These are phyloP conservation scores for Plebejus argus DNA, from an alignment of 2,888 invertebrate genomes.

Conservation along the genomic window DNA sequence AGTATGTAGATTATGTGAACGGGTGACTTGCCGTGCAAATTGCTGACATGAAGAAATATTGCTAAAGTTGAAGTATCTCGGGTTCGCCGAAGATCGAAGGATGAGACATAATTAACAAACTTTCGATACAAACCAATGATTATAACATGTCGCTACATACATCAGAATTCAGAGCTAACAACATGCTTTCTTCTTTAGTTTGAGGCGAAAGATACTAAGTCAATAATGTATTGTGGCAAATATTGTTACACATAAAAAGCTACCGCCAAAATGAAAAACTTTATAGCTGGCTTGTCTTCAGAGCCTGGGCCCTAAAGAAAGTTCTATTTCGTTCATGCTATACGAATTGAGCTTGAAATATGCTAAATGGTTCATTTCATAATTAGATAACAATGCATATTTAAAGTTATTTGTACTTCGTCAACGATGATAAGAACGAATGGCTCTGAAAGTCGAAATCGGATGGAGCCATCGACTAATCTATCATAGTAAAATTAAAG, in stretches of 20 bases:
- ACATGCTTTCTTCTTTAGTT: background rate
- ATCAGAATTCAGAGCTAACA: background rate
- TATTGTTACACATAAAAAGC: background rate
- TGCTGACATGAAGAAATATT: slow-evolving; percentile 66
- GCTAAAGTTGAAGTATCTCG: slow-evolving; percentile 53
- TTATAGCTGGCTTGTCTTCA: no score
- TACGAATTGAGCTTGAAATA: no score
- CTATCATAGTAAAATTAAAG: no score
- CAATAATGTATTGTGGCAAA: background rate
- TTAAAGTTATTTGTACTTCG: no score
- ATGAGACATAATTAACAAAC: slow-evolving; percentile 1
- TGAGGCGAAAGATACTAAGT: background rate
- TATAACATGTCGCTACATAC: background rate
- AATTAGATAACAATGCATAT: no score
- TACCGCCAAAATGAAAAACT: no score
- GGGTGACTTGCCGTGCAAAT: slow-evolving; percentile 55
- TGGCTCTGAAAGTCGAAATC: no score
- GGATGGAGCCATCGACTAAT: no score
- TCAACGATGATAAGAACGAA: no score
- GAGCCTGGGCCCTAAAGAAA: no score
- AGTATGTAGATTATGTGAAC: slow-evolving; percentile 76
- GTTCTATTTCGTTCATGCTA: no score
- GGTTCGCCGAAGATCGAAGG: background rate
- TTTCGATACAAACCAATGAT: slow-evolving; percentile 8
- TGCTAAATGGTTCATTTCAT: no score